These are phyloP conservation scores for Ceryle rudis DNA, from an alignment of 2,797 vertebrate genomes.

Conservation along the genomic window DNA sequence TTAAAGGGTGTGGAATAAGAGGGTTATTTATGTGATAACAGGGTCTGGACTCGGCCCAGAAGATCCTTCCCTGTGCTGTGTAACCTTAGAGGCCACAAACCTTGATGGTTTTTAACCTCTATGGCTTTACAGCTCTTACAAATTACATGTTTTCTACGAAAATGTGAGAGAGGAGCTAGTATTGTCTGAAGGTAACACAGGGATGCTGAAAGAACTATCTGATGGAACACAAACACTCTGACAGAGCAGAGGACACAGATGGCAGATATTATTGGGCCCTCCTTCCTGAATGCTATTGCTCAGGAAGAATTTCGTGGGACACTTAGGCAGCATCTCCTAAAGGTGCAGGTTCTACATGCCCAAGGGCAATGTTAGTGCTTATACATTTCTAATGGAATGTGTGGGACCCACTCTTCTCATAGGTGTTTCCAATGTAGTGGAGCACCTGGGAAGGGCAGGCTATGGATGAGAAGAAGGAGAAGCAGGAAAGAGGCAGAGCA, in stretches of 20 bases:
- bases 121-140: neutral
- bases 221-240: neutral
- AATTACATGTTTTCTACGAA: neutral
- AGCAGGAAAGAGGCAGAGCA: neutral
- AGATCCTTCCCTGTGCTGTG: neutral
- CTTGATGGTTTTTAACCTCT: neutral
- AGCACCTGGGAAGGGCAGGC: neutral
- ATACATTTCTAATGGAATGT: neutral
- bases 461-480: neutral
- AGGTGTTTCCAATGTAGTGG: neutral
- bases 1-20: neutral
- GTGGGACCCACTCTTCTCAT: neutral
- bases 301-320: neutral
- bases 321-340: rapidly evolving
- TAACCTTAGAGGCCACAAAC: neutral
- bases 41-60: neutral
- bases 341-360: neutral
- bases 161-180: neutral
- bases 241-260: neutral
- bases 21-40: neutral
- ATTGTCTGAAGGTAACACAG: neutral
- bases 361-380: neutral
- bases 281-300: neutral
- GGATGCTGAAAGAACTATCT: neutral
- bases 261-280: neutral